Conservation (phyloP, 2,888 invertebrate genomes). For the Empis livida region DNA sequence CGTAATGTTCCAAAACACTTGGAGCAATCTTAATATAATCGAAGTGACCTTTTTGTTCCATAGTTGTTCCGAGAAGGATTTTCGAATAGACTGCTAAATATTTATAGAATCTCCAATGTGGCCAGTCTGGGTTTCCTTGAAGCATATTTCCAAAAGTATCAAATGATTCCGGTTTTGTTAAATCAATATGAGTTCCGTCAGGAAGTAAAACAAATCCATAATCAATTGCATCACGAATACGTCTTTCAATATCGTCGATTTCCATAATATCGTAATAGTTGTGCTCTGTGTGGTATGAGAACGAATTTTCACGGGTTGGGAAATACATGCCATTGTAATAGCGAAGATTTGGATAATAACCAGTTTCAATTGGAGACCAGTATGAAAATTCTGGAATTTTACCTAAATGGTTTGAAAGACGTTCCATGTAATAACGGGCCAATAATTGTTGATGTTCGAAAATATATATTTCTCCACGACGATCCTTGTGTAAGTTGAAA, state of each 20-base stretch:
- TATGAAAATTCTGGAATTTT: conserved; percentile 48
- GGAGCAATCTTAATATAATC: conserved; percentile 30
- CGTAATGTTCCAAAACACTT: conserved; percentile 45
- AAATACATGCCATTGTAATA: conserved; percentile 52
- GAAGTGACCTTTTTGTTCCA: conserved; percentile 24
- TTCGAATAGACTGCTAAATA: conserved; percentile 38
- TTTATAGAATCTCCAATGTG: conserved; percentile 41
- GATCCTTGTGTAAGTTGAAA: conserved; percentile 23
- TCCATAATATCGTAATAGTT: conserved; percentile 26
- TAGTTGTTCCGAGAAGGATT: conserved; percentile 40
- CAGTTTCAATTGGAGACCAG: conserved; percentile 42
- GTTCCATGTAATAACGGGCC: conserved; percentile 40
- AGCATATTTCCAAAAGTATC: conserved; percentile 42
- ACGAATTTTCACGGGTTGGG: conserved; percentile 48
- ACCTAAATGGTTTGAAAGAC: conserved; percentile 54
- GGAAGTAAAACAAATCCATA: conserved; percentile 38
- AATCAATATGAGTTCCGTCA: conserved; percentile 16
- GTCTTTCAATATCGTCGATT: conserved; percentile 41
- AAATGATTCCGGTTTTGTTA: conserved; percentile 24
- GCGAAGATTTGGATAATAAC: conserved; percentile 49
- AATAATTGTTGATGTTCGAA: conserved; percentile 38
- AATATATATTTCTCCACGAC: conserved; percentile 37
- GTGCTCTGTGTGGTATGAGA: conserved; percentile 33
- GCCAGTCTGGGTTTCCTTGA: conserved; percentile 41
- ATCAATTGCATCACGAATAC: conserved; percentile 48